Evolutionary conservation across 2,113 vertebrate genomes (phyloP).

Genomic region (Calyptommatus sinebrachiatus): DNA sequence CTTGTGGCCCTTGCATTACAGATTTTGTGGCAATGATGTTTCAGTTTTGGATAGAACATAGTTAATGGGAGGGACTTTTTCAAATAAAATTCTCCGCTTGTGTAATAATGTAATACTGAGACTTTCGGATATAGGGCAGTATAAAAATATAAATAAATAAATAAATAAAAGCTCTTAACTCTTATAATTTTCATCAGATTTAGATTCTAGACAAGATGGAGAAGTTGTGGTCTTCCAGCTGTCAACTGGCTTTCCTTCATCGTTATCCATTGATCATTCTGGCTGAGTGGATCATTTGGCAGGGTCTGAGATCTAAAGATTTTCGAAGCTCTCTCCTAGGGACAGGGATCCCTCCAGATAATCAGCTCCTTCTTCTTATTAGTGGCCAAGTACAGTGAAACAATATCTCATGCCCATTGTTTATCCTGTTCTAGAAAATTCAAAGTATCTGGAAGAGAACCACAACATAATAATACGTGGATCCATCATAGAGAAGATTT

Average conservation of each 20-base stretch:
- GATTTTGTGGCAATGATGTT: background rate
- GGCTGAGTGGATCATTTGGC: too few relatives aligned
- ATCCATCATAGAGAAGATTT: background rate
- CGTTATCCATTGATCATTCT: too few relatives aligned
- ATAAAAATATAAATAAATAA: too few relatives aligned
- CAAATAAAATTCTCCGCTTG: background rate
- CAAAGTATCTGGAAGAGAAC: background rate
- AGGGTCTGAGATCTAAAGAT: too few relatives aligned
- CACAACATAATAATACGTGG: background rate
- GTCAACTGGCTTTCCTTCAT: too few relatives aligned
- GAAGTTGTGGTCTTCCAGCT: too few relatives aligned
- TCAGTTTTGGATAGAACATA: background rate
- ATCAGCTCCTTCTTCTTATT: background rate
- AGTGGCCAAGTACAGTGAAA: background rate
- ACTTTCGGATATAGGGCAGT: too few relatives aligned
- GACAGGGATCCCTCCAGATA: background rate
- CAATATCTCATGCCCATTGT: background rate
- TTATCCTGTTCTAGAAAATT: background rate
- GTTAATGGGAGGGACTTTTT: background rate
- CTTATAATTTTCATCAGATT: too few relatives aligned
- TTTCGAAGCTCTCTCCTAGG: too few relatives aligned
- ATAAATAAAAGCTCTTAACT: too few relatives aligned
- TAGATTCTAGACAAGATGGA: too few relatives aligned
- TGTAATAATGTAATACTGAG: background rate
- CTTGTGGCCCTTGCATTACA: background rate